These are phyloP conservation scores for Mormyrus proboscirostris DNA, from an alignment of 2,797 vertebrate genomes.

Conservation along the genomic window DNA sequence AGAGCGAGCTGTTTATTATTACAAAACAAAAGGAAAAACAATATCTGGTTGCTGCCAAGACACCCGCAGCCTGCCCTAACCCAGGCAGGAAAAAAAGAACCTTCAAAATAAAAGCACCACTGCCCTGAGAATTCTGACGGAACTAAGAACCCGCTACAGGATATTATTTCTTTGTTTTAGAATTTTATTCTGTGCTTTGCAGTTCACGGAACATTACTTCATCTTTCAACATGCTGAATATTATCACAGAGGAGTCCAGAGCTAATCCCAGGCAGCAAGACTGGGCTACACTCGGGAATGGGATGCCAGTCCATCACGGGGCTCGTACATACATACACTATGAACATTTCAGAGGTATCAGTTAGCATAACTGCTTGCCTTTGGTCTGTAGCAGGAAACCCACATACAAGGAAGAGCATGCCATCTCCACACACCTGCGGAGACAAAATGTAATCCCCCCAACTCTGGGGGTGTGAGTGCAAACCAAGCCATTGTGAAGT, in stretches of 20 bases:
- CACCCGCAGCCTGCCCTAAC: neutral
- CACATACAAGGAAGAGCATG: neutral
- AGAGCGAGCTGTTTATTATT: neutral
- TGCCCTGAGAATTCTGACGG: neutral
- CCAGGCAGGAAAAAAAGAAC: neutral
- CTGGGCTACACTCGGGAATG: neutral
- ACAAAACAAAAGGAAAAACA: neutral
- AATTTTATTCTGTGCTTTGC: neutral
- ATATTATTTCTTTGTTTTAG: neutral
- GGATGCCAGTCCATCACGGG: neutral
- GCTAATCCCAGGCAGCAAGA: neutral
- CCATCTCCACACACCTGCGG: neutral
- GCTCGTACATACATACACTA: neutral
- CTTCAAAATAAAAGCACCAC: neutral
- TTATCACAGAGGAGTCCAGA: neutral
- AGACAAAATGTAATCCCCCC: neutral
- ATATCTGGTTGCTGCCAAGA: neutral
- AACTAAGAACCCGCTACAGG: neutral
- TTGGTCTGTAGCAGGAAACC: neutral
- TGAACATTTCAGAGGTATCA: neutral
- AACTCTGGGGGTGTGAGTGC: neutral
- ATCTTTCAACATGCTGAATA: neutral
- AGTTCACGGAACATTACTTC: neutral
- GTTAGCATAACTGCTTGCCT: neutral
- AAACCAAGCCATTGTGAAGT: neutral